A percentile compares a stretch with the other conserved stretches of the same genome.
These are phyloP conservation scores for Pardosa pseudoannulata DNA, from an alignment of 2,888 invertebrate genomes.

Conservation along the genomic window DNA sequence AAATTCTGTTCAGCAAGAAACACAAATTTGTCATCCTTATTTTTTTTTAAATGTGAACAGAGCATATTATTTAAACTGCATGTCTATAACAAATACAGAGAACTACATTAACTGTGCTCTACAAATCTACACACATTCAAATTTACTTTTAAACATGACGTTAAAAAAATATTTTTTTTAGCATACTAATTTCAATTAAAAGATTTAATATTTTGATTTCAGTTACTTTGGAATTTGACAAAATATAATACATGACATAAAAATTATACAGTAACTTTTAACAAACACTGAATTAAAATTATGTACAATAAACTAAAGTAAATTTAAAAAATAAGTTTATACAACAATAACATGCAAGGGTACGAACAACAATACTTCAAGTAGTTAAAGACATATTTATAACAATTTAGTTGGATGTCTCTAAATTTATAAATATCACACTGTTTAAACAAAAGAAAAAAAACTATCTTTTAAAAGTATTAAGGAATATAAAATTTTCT, in stretches of 20 bases:
- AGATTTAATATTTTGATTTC: conserved; percentile 56
- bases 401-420: background rate
- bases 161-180: conserved; percentile 31
- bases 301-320: conserved; percentile 2
- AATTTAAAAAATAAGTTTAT: background rate
- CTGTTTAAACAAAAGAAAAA: background rate
- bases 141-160: conserved; percentile 23
- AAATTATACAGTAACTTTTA: background rate
- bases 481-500: background rate
- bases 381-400: background rate
- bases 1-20: background rate
- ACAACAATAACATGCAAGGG: background rate
- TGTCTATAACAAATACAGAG: background rate
- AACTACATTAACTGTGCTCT: background rate
- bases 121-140: conserved; percentile 1
- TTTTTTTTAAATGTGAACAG: background rate
- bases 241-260: conserved; percentile 17
- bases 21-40: background rate
- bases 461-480: background rate
- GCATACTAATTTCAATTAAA: conserved; percentile 33
- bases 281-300: background rate
- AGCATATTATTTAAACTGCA: background rate
- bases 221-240: conserved; percentile 39
- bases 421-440: background rate
- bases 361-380: conserved; percentile 16